Evolutionary conservation across 2,888 invertebrate genomes (phyloP), one percentile per base, ranked within the genome.

Genomic region (Cremastinae sp.): DNA sequence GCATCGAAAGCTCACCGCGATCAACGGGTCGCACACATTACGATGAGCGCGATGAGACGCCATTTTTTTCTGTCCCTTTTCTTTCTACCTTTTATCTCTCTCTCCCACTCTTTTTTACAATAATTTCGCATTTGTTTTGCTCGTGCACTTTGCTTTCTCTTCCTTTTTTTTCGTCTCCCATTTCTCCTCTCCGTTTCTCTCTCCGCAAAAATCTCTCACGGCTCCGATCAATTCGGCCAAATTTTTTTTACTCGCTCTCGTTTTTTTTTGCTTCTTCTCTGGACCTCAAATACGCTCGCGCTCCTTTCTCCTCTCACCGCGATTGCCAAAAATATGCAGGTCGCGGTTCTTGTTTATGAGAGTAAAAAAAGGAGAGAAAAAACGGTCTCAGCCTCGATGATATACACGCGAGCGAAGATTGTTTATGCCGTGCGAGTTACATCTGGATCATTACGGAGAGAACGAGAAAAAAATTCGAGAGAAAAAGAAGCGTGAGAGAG

Each of bases 291-390:
- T 39, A 59, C 43, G 10, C 39, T 61, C n/a, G 35, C 9, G 18
- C 53, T 58, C 47, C 14, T 28, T 20, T 28, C 51, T 56, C 12
- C 66, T 35, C 62, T 62, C 47, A 18, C 59, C 55, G 49, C 45
- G 35, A 62, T 73, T 81, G 81, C 79, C 84, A 78, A 84, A 28
- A 84, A 84, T 78, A 78, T 56, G 66, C 69, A 69, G 73, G 76
- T 73, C 76, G 73, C 28, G 28, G 28, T 28, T 55, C 37, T 35
- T 28, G 59, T 39, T 28, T 28, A 64, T 55, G 47, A 41, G 69
- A 59, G 68, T 53, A 22, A 58, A 37, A 64, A 61, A 61, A 76
- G 73, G 73, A 73, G 76, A 28, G n/a, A 28, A 28, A 28, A 28
- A 3, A 28, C 28, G 28, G 5, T 2, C 28, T 2, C 28, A 28